A percentile compares a stretch with the other conserved stretches of the same genome.
Conservation (phyloP, 1,140 invertebrate species). For the Carposina sasakii region DNA sequence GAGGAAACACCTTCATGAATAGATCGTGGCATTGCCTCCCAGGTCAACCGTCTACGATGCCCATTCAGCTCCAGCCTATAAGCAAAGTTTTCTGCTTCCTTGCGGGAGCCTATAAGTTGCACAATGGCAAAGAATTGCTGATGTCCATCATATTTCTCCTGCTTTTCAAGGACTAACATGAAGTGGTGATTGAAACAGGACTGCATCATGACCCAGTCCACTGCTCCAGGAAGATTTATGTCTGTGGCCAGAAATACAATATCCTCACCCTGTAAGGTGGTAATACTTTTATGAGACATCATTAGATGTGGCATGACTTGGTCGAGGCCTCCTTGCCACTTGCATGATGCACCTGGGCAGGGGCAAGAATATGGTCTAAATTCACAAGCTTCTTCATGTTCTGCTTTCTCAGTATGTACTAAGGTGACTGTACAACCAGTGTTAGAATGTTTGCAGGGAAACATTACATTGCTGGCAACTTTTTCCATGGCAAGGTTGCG, state of each 20-base stretch:
- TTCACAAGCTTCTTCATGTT: conserved; percentile 99
- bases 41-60: conserved; percentile 92
- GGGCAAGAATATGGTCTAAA: conserved; percentile 98
- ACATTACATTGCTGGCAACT: conserved; percentile 97
- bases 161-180: conserved; percentile 99
- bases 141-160: conserved; percentile 97
- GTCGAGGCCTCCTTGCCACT: conserved; percentile 97
- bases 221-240: conserved; percentile 98
- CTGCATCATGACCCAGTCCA: conserved; percentile 99
- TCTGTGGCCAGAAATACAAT: conserved; percentile 99
- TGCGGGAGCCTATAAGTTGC: conserved; percentile 97
- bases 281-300: conserved; percentile 99
- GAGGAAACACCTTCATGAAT: conserved; percentile 99
- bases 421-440: conserved; percentile 96
- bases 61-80: conserved; percentile 98
- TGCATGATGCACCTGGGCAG: conserved; percentile 98
- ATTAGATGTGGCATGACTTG: conserved; percentile 98
- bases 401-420: conserved; percentile 96
- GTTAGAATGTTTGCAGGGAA: conserved; percentile 98
- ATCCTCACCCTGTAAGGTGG: conserved; percentile 97
- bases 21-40: conserved; percentile 98
- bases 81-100: conserved; percentile 99
- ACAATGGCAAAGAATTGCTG: conserved; percentile 99
- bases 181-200: conserved; percentile 99
- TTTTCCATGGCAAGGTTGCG: conserved; percentile 99